Evolutionary conservation across 2,797 vertebrate species (phyloP).

Genomic region (Hozukius guyotensis): DNA sequence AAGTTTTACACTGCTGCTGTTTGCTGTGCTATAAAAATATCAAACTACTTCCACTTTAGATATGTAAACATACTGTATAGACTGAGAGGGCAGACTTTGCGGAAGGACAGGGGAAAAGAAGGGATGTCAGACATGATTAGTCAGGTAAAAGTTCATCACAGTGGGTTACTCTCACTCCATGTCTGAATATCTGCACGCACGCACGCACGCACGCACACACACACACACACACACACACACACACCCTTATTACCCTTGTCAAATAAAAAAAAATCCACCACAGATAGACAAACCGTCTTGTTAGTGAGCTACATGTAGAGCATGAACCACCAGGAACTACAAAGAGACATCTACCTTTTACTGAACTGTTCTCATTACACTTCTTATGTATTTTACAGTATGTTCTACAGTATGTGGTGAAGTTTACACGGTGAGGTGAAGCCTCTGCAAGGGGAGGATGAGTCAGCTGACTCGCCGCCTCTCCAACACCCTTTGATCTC

Average conservation of each 20-base stretch:
- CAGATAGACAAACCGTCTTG: neutral
- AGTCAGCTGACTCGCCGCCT: neutral
- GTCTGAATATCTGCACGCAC: neutral
- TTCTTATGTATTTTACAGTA: neutral
- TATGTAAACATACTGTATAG: neutral
- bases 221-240: neutral
- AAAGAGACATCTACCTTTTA: neutral
- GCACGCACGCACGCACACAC: neutral
- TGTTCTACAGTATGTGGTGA: neutral
- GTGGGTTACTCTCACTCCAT: neutral
- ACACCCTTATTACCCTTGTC: neutral
- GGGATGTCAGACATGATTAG: neutral
- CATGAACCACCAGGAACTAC: neutral
- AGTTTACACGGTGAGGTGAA: neutral
- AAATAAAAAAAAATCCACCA: neutral
- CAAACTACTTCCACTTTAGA: neutral
- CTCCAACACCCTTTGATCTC: neutral
- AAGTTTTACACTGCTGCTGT: neutral
- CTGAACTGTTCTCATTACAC: neutral
- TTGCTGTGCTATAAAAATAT: neutral
- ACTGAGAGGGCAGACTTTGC: neutral
- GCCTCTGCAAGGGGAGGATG: neutral
- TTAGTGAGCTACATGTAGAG: neutral
- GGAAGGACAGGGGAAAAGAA: neutral
- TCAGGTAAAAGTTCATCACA: conserved; percentile 27